A percentile compares a stretch with the other conserved stretches of the same genome.
These are phyloP conservation scores for Ploceus nigricollis DNA, from an alignment of 2,113 vertebrate genomes.

Conservation along the genomic window DNA sequence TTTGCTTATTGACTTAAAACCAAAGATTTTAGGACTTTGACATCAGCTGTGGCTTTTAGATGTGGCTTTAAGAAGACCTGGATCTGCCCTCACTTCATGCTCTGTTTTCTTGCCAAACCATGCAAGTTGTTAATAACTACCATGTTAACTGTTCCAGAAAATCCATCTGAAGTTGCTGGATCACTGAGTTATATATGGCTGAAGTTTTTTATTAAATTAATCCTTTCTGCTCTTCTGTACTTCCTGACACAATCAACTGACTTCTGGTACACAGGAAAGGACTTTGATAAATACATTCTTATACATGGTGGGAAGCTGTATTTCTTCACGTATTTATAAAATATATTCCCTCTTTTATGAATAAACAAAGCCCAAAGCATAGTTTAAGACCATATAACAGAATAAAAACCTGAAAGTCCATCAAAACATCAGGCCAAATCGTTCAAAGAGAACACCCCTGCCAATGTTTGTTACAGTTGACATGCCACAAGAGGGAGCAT, in stretches of 20 bases:
- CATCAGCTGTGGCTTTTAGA: neutral
- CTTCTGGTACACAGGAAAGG: neutral
- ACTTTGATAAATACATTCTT: neutral
- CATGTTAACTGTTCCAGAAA: slow-evolving; percentile 52
- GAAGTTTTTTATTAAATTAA: neutral
- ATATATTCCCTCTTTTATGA: neutral
- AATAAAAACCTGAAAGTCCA: neutral
- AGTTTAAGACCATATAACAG: neutral
- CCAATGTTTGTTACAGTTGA: neutral
- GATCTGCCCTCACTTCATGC: neutral
- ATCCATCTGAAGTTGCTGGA: slow-evolving; percentile 6
- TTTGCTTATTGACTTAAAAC: neutral
- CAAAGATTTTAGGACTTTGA: slow-evolving; percentile 22
- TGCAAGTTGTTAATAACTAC: slow-evolving; percentile 27
- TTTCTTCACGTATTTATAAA: neutral
- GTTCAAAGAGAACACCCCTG: neutral
- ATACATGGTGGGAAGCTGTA: neutral
- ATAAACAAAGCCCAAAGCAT: neutral
- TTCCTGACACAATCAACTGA: neutral
- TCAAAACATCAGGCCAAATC: neutral
- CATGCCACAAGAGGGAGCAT: slow-evolving; percentile 44
- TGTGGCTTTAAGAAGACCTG: neutral
- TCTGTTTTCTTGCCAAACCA: slow-evolving; percentile 24
- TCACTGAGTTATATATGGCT: neutral
- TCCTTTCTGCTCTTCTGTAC: neutral